Evolutionary conservation across 2,113 vertebrate genomes (phyloP).

Genomic region (Morone chrysops): DNA sequence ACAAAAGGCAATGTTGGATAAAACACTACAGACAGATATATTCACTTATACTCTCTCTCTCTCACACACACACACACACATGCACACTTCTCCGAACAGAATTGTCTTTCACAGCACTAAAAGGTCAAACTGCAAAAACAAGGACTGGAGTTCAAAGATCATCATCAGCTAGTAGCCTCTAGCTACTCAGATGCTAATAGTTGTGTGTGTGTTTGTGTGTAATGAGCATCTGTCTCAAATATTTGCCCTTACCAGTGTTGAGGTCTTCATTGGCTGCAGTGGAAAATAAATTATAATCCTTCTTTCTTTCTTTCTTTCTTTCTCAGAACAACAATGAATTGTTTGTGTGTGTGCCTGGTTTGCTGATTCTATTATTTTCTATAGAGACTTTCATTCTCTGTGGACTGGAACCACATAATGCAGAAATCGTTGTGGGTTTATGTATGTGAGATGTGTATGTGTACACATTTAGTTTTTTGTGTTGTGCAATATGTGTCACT

Average conservation of each 20-base stretch:
- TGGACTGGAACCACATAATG: neutral
- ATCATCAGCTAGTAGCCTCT: slow-evolving; percentile 4
- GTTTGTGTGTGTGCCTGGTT: neutral
- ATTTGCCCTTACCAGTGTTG: neutral
- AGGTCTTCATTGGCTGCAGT: neutral
- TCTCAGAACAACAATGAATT: neutral
- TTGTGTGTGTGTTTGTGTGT: neutral
- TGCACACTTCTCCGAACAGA: neutral
- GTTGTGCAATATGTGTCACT: neutral
- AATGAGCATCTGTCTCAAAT: neutral
- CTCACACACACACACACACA: neutral
- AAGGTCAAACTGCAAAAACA: slow-evolving; percentile 40
- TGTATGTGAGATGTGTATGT: neutral
- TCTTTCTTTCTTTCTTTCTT: neutral
- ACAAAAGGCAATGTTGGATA: slow-evolving; percentile 26
- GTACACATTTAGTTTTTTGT: neutral
- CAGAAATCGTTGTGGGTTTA: neutral
- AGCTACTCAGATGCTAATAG: slow-evolving; percentile 25
- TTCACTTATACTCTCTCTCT: slow-evolving; percentile 29
- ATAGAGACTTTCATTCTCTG: neutral
- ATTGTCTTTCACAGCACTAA: slow-evolving; percentile 1
- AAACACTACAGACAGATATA: slow-evolving; percentile 12
- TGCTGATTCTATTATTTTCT: slow-evolving; percentile 24
- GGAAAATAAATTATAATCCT: neutral
- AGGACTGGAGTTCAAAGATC: slow-evolving; percentile 34